A percentile compares a stretch with the other conserved stretches of the same genome.
These are phyloP conservation scores for Drosophila merina DNA, from an alignment of 2,888 invertebrate genomes.

Conservation along the genomic window DNA sequence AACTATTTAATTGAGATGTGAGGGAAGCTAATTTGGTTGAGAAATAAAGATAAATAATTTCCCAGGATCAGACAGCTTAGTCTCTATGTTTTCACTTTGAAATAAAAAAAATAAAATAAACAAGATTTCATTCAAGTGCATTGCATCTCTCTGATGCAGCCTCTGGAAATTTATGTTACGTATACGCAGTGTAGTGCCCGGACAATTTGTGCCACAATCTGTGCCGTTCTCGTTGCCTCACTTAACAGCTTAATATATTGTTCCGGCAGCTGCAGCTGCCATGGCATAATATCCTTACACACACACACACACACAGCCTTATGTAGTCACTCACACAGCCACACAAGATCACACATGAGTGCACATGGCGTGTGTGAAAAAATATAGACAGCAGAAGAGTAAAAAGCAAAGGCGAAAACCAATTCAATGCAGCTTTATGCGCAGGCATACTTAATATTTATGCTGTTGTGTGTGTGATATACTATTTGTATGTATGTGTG, in stretches of 20 bases:
- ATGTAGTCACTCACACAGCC: slow-evolving; percentile 7
- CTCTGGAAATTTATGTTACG: slow-evolving; percentile 38
- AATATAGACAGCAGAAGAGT: slow-evolving; percentile 51
- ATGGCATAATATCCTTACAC: slow-evolving; percentile 54
- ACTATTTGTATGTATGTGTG: slow-evolving; percentile 7
- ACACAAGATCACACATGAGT: slow-evolving; percentile 38
- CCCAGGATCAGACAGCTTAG: too few species aligned
- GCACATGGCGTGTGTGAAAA: slow-evolving; percentile 39
- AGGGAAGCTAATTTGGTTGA: not conserved
- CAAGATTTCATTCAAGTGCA: slow-evolving; percentile 13
- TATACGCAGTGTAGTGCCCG: slow-evolving; percentile 61
- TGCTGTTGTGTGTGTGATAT: slow-evolving; percentile 18
- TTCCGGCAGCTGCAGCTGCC: slow-evolving; percentile 69
- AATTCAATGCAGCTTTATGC: slow-evolving; percentile 55
- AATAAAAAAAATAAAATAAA: too few species aligned
- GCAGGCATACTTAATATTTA: slow-evolving; percentile 49
- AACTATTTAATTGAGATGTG: not conserved
- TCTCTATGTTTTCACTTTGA: too few species aligned
- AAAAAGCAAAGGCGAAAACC: slow-evolving; percentile 52
- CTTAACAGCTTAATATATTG: slow-evolving; percentile 79
- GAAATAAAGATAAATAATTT: not conserved
- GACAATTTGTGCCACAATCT: slow-evolving; percentile 61
- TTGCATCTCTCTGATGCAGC: slow-evolving; percentile 35
- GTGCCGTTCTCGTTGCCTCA: slow-evolving; percentile 62
- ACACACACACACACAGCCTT: slow-evolving; percentile 20